Evolutionary conservation across 1,140 invertebrate species (phyloP).

Genomic region (Drosophila sturtevanti): DNA sequence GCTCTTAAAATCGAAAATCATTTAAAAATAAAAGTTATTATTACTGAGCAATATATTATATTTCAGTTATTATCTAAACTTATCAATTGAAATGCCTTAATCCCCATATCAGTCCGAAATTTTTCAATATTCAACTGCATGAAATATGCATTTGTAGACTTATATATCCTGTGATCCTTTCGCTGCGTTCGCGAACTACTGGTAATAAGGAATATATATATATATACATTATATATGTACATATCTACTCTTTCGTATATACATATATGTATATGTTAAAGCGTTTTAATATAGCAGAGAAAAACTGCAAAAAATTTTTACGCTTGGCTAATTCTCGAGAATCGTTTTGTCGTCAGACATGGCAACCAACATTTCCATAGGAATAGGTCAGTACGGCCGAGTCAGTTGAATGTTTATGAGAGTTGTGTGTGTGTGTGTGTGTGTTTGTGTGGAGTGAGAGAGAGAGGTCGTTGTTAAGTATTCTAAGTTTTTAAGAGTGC

Average conservation of each 20-base stretch:
- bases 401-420: conserved; percentile 46
- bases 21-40: too few relatives aligned
- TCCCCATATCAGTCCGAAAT: too few relatives aligned
- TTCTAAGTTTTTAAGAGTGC: conserved; percentile 59
- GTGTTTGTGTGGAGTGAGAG: conserved; percentile 20
- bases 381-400: conserved; percentile 80
- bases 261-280: background rate
- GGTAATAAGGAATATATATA: background rate
- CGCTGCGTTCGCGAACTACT: background rate
- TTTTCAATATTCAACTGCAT: too few relatives aligned
- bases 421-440: conserved; percentile 22
- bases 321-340: conserved; percentile 54
- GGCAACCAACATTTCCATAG: conserved; percentile 68
- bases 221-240: too few relatives aligned
- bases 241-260: too few relatives aligned
- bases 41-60: too few relatives aligned
- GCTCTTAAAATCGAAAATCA: too few relatives aligned
- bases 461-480: background rate
- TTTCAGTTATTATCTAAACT: too few relatives aligned
- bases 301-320: conserved; percentile 48
- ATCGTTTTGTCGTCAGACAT: conserved; percentile 57
- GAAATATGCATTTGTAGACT: too few relatives aligned
- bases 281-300: background rate
- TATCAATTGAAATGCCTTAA: too few relatives aligned
- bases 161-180: too few relatives aligned